phyloP scores from a whole-genome alignment of 1,140 invertebrate species.

The Trichonephila inaurata region DNA sequence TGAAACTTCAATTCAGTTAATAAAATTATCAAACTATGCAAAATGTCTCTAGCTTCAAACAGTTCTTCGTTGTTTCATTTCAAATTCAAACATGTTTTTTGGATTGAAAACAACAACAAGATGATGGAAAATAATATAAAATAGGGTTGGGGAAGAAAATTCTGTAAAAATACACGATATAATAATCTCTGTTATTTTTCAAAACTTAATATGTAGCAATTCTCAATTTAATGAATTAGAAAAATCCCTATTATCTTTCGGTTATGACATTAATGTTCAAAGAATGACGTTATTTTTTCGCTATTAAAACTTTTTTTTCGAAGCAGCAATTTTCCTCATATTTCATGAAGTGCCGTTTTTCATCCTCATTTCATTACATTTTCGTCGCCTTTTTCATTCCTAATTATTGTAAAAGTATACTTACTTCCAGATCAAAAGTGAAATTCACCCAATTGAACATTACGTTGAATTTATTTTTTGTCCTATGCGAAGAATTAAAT shows the following conservation, averaged over 20 bases:
- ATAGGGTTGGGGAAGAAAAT: too few relatives aligned
- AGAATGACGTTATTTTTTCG: neutral
- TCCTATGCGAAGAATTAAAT: slow-evolving; percentile 9
- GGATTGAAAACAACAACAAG: too few relatives aligned
- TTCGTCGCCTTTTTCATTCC: neutral
- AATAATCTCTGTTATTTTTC: too few relatives aligned
- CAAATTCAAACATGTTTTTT: too few relatives aligned
- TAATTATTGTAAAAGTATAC: neutral
- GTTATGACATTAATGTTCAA: neutral
- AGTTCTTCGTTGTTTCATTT: too few relatives aligned
- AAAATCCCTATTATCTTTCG: slow-evolving; percentile 17
- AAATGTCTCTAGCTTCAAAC: too few relatives aligned
- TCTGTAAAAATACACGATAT: too few relatives aligned
- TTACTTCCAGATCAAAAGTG: neutral
- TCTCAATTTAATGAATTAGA: too few relatives aligned
- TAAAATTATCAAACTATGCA: too few relatives aligned
- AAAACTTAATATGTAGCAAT: too few relatives aligned
- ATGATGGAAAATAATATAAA: too few relatives aligned
- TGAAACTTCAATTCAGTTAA: too few relatives aligned
- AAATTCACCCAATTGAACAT: slow-evolving; percentile 14
- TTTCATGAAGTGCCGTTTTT: neutral
- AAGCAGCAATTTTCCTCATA: slow-evolving; percentile 27
- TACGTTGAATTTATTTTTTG: neutral
- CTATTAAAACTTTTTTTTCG: neutral
- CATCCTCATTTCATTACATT: neutral